A percentile compares a stretch with the other conserved stretches of the same genome.
Evolutionary conservation across 2,888 invertebrate species (phyloP).

Genomic region (Erebia ligea): DNA sequence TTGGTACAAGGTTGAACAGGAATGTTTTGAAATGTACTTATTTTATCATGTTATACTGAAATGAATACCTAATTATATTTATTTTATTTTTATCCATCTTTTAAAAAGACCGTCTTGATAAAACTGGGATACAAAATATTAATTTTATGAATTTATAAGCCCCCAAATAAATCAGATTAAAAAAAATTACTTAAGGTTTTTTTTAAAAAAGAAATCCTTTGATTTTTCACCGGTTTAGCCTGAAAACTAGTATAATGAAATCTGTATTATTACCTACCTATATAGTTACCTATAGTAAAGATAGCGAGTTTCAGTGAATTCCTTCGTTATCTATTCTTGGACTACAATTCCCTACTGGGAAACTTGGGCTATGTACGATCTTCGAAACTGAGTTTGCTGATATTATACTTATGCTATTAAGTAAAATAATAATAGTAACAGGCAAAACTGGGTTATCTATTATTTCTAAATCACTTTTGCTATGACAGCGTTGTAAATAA

Average conservation of each 20-base stretch:
- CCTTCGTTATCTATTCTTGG: too few relatives aligned
- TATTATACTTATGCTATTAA: background rate
- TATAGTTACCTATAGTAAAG: too few relatives aligned
- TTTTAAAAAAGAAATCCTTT: too few relatives aligned
- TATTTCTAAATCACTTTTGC: conserved; percentile 7
- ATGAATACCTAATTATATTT: background rate
- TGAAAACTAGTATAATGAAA: background rate
- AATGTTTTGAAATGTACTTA: background rate
- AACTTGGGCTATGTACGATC: too few relatives aligned
- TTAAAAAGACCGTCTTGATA: background rate
- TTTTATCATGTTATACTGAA: background rate
- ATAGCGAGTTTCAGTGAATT: background rate
- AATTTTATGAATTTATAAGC: too few relatives aligned
- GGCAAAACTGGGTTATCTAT: background rate
- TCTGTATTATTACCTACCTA: too few relatives aligned
- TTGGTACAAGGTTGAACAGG: conserved; percentile 12
- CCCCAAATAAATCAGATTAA: too few relatives aligned
- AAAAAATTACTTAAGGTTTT: too few relatives aligned
- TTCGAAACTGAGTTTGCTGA: too few relatives aligned
- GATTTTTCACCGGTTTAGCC: background rate
- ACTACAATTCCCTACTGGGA: too few relatives aligned
- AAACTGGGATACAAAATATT: too few relatives aligned
- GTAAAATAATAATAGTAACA: background rate
- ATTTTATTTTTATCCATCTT: background rate
- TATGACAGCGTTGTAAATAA: conserved; percentile 4